Evolutionary conservation across 2,113 vertebrate species (phyloP).

Genomic region (Paracanthobrama guichenoti): DNA sequence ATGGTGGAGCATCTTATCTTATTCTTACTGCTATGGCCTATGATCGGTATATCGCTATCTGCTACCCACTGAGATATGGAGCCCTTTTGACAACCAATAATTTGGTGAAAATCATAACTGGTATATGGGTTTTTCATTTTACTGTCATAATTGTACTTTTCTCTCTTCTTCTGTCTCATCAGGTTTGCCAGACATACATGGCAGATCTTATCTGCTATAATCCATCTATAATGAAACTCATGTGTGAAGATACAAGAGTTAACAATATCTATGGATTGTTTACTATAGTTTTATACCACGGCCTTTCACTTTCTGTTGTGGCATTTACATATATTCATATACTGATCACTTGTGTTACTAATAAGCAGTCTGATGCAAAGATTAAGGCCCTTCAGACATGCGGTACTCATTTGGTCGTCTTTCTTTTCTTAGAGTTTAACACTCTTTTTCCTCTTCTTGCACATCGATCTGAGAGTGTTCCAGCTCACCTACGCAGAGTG

Average conservation of each 20-base stretch:
- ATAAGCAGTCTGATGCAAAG: slow-evolving; percentile 59
- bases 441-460: slow-evolving; percentile 24
- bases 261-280: slow-evolving; percentile 71
- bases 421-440: slow-evolving; percentile 57
- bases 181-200: slow-evolving; percentile 63
- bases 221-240: slow-evolving; percentile 63
- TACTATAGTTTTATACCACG: slow-evolving; percentile 48
- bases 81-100: slow-evolving; percentile 66
- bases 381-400: slow-evolving; percentile 75
- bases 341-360: slow-evolving; percentile 58
- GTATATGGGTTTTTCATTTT: slow-evolving; percentile 62
- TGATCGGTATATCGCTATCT: slow-evolving; percentile 29
- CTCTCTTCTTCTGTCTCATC: slow-evolving; percentile 66
- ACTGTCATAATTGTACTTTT: slow-evolving; percentile 63
- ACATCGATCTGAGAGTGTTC: neutral
- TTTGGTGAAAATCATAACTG: slow-evolving; percentile 58
- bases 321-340: slow-evolving; percentile 64
- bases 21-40: slow-evolving; percentile 16
- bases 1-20: neutral
- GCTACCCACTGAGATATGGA: slow-evolving; percentile 1
- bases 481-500: slow-evolving; percentile 32
- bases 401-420: slow-evolving; percentile 71
- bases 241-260: slow-evolving; percentile 65
- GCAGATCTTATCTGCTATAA: slow-evolving; percentile 69
- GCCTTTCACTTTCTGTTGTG: neutral